phyloP scores from a whole-genome alignment of 2,888 invertebrate genomes.

The Xiphydria camelus region DNA sequence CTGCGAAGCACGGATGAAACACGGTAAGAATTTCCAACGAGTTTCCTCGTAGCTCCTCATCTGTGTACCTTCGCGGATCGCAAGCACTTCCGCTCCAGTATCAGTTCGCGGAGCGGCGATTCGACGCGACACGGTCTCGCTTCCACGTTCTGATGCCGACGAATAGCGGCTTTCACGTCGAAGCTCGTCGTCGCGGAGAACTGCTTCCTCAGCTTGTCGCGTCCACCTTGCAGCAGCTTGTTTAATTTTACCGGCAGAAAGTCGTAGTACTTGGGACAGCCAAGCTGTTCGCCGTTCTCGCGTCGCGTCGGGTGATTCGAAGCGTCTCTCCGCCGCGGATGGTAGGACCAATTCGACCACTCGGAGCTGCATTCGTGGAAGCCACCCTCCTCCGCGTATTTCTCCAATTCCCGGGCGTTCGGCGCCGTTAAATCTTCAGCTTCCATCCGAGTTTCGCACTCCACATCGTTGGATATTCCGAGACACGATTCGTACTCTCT shows the following conservation, averaged over 20 bases:
- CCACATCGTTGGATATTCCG: too few species aligned
- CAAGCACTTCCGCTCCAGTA: slow-evolving; percentile 6
- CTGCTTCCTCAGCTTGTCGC: background rate
- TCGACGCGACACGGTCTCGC: slow-evolving; percentile 9
- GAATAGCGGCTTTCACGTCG: slow-evolving; percentile 22
- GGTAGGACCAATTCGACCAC: slow-evolving; percentile 47
- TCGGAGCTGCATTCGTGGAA: slow-evolving; percentile 31
- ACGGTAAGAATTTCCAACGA: too few species aligned
- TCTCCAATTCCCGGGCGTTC: too few species aligned
- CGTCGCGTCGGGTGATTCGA: background rate
- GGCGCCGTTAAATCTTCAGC: too few species aligned
- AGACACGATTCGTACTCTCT: too few species aligned
- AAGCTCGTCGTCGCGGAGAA: background rate
- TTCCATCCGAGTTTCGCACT: too few species aligned
- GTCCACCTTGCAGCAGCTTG: slow-evolving; percentile 23
- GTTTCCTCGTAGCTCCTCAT: too few species aligned
- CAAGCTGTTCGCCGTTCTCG: background rate
- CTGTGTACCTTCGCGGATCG: slow-evolving; percentile 1
- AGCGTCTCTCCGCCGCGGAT: slow-evolving; percentile 1
- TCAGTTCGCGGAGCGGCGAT: slow-evolving; percentile 4
- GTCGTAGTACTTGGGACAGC: slow-evolving; percentile 19
- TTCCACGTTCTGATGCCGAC: slow-evolving; percentile 5
- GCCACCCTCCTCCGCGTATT: too few species aligned
- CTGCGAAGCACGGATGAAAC: slow-evolving; percentile 51
- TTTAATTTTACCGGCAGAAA: slow-evolving; percentile 34